A percentile compares a stretch with the other conserved stretches of the same genome.
These are phyloP conservation scores for Euwallacea fornicatus DNA, from an alignment of 1,140 invertebrate genomes.

Conservation along the genomic window DNA sequence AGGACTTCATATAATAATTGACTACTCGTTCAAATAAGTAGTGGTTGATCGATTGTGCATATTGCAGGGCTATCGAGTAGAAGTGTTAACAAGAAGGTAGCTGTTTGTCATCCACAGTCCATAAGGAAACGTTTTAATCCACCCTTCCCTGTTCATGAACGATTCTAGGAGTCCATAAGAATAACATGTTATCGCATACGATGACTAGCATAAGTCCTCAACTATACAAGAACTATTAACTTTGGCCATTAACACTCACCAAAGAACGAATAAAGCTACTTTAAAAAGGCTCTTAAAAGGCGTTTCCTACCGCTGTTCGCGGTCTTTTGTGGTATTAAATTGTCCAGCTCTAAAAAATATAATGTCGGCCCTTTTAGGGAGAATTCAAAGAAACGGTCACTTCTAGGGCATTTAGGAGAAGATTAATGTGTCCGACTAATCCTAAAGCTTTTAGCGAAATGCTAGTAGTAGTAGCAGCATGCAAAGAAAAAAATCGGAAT, in stretches of 20 bases:
- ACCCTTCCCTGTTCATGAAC: too few relatives aligned
- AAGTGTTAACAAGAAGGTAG: too few relatives aligned
- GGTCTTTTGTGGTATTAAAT: slow-evolving; percentile 8
- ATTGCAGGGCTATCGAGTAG: too few relatives aligned
- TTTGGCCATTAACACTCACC: neutral
- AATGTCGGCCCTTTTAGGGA: slow-evolving; percentile 2
- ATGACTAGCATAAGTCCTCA: too few relatives aligned
- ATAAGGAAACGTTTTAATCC: too few relatives aligned
- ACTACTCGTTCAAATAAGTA: too few relatives aligned
- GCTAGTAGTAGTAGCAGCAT: neutral
- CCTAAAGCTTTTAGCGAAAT: neutral
- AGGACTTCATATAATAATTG: too few relatives aligned
- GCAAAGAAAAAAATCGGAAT: neutral
- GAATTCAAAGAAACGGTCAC: slow-evolving; percentile 5
- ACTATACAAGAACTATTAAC: too few relatives aligned
- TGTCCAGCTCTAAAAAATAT: slow-evolving; percentile 8
- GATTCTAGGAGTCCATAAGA: too few relatives aligned
- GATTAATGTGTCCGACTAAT: neutral
- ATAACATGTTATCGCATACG: too few relatives aligned
- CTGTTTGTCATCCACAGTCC: too few relatives aligned
- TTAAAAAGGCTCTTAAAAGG: slow-evolving; percentile 8
- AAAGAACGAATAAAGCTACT: slow-evolving; percentile 8
- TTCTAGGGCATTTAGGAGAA: slow-evolving; percentile 2
- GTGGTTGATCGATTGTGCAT: too few relatives aligned
- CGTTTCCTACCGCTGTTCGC: slow-evolving; percentile 4